A percentile compares a stretch with the other conserved stretches of the same genome.
phyloP scores from a whole-genome alignment of 2,113 vertebrate genomes.

The Amblyopsis rosae region DNA sequence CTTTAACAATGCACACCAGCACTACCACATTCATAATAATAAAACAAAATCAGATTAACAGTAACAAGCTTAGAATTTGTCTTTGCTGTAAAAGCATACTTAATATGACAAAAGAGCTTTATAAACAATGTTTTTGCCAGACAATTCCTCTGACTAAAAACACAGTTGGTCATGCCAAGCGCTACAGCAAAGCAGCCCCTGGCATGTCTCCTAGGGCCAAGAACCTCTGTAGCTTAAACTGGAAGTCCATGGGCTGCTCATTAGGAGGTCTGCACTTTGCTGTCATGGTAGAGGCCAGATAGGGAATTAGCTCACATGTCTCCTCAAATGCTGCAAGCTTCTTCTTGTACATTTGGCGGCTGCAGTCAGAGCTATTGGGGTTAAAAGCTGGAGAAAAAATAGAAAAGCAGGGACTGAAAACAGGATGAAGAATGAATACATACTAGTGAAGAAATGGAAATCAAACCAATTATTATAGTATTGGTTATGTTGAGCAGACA shows the following conservation, averaged over 20 bases:
- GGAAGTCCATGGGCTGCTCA: slow-evolving; percentile 79
- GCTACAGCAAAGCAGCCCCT: slow-evolving; percentile 46
- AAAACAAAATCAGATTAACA: too few relatives aligned
- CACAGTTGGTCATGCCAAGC: neutral
- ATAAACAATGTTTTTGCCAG: neutral
- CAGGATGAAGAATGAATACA: neutral
- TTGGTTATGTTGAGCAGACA: neutral
- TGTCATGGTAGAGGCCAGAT: slow-evolving; percentile 81
- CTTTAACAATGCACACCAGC: too few relatives aligned
- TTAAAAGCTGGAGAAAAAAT: slow-evolving; percentile 82
- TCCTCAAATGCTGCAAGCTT: slow-evolving; percentile 83
- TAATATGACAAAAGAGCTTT: too few relatives aligned
- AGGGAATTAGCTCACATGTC: slow-evolving; percentile 85
- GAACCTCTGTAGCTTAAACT: slow-evolving; percentile 80
- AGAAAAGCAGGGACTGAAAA: slow-evolving; percentile 1
- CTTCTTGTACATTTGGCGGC: slow-evolving; percentile 80
- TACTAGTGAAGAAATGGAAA: neutral
- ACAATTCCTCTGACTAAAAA: neutral
- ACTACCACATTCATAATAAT: too few relatives aligned
- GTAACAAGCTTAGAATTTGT: too few relatives aligned
- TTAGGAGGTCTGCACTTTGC: slow-evolving; percentile 73
- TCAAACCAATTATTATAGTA: too few relatives aligned
- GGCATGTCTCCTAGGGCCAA: slow-evolving; percentile 74
- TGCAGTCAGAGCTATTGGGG: slow-evolving; percentile 72
- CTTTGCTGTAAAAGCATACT: too few relatives aligned